Percentiles rank a stretch among this genome's conserved stretches.
Conservation (phyloP, 2,888 invertebrate species). For the Pediacus dermestoides region DNA sequence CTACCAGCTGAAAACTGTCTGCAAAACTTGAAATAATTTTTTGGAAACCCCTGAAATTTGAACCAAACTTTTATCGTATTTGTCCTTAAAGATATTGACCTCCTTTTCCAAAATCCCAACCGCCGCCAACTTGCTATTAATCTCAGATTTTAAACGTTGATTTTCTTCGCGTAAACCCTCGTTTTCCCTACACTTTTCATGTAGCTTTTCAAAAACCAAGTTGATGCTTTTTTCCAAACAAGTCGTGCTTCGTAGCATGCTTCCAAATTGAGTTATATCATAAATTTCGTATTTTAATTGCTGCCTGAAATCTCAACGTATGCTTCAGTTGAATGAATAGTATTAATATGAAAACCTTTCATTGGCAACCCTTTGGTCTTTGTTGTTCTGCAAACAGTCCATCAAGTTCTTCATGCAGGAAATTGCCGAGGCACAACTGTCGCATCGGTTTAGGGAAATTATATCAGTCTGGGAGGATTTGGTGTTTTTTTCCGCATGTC, state of each 20-base stretch:
- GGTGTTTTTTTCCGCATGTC: slow-evolving; percentile 11
- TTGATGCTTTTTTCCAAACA: slow-evolving; percentile 23
- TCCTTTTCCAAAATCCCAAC: slow-evolving; percentile 23
- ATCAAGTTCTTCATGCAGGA: slow-evolving; percentile 28
- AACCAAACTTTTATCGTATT: slow-evolving; percentile 20
- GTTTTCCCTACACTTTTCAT: slow-evolving; percentile 17
- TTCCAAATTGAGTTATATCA: slow-evolving; percentile 31
- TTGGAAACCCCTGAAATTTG: neutral
- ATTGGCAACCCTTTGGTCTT: neutral
- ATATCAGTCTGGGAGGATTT: slow-evolving; percentile 24
- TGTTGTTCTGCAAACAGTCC: slow-evolving; percentile 10
- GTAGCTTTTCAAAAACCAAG: slow-evolving; percentile 20
- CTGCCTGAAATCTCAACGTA: slow-evolving; percentile 8
- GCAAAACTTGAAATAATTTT: neutral
- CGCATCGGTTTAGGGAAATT: slow-evolving; percentile 25
- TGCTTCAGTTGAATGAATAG: neutral
- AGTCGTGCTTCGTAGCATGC: slow-evolving; percentile 29
- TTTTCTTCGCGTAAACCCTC: slow-evolving; percentile 14
- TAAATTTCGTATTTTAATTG: slow-evolving; percentile 17
- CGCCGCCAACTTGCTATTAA: slow-evolving; percentile 14
- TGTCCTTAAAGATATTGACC: slow-evolving; percentile 18
- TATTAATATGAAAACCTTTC: slow-evolving; percentile 2
- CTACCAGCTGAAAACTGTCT: neutral
- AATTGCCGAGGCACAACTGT: slow-evolving; percentile 29
- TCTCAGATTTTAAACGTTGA: slow-evolving; percentile 10